Evolutionary conservation across 2,888 invertebrate species (phyloP).

Genomic region (Peribatodes rhomboidaria): DNA sequence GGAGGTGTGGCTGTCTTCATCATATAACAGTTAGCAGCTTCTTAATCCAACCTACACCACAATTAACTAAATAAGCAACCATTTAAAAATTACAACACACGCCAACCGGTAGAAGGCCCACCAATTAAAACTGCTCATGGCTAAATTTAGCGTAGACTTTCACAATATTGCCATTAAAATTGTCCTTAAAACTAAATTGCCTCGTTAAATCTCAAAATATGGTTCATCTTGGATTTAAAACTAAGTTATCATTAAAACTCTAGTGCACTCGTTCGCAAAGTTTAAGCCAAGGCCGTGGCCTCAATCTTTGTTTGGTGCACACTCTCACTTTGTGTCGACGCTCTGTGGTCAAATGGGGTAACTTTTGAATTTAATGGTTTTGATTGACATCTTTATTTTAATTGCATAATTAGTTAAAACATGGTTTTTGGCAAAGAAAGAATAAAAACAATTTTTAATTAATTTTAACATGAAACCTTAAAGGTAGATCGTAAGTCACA

Average conservation of each 20-base stretch:
- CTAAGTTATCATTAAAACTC: conserved; percentile 44
- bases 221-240: conserved; percentile 38
- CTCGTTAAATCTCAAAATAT: conserved; percentile 26
- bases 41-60: background rate
- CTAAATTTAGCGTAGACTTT: conserved; percentile 6
- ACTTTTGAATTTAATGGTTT: conserved; percentile 24
- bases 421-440: background rate
- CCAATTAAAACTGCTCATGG: conserved; percentile 18
- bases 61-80: background rate
- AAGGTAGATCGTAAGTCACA: too few relatives aligned
- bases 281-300: conserved; percentile 51
- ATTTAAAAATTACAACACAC: conserved; percentile 6
- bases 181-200: conserved; percentile 29
- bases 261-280: conserved; percentile 44
- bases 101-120: background rate
- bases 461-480: background rate
- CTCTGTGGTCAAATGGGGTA: conserved; percentile 22
- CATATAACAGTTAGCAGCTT: background rate
- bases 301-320: conserved; percentile 48
- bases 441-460: background rate
- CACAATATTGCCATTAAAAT: conserved; percentile 22
- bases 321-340: conserved; percentile 51
- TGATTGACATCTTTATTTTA: background rate
- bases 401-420: background rate
- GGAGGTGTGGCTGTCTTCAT: too few relatives aligned